Base-by-base conservation (phyloP, 2,888 invertebrate species). In the Caenorhabditis becei region DNA sequence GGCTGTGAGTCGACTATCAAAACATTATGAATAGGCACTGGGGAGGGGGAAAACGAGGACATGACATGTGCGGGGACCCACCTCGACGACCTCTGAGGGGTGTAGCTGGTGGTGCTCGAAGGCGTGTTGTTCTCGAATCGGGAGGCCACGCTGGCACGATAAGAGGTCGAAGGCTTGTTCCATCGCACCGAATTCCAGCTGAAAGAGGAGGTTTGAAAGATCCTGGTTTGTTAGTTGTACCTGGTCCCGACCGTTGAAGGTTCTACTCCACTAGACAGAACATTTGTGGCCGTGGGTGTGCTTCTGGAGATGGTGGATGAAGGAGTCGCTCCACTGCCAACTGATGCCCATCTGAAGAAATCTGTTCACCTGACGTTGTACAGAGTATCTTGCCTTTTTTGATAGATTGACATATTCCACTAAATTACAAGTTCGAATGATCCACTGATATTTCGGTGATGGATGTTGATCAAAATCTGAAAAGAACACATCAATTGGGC, bases 111-210 rank as follows among this genome's bases (percentile, higher is more conserved):
- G 14, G 14, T 63, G 20, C 51, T 66, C 1, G n/a, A 32, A 14
- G 71, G 41, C 16, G 58, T 18, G 58, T 78, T 84, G 28, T 82
- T 80, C 77, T 86, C 83, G 61, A 83, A 83, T 28, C 80, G 74
- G 24, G 83, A 80, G 8, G 85, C 85, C 49, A 86, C 63, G 28
- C 77, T 82, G 26, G 83, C 80, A 23, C 85, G 72, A 61, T 83
- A 83, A 37, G 81, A 70, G 11, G 85, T 79, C n/a, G 85, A 77
- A 47, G 87, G 87, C 53, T 87, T 87, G 51, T 87, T 87, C 88
- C 88, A 89, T 70, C 88, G 79, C 0, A 88, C 86, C 10, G 89
- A 89, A 35, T 87, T 88, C 88, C 88, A 89, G 69, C 89, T 85
- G 47, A 24, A 56, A 62, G 11, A 32, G n/a, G n/a, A n/a, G n/a